A percentile compares a stretch with the other conserved stretches of the same genome.
phyloP scores from a whole-genome alignment of 2,797 vertebrate species.

The Peromyscus attwateri region DNA sequence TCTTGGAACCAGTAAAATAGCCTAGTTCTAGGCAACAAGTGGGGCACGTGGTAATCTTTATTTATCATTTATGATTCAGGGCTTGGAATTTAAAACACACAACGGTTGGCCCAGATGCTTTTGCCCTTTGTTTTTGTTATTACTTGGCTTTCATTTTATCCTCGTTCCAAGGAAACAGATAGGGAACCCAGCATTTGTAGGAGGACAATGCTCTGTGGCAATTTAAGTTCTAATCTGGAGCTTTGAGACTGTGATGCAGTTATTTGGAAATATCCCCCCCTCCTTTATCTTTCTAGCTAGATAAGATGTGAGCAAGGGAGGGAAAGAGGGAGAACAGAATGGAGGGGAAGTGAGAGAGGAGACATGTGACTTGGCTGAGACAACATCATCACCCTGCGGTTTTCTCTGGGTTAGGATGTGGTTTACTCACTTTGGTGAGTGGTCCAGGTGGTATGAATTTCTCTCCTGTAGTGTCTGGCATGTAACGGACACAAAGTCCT shows the following conservation, averaged over 20 bases:
- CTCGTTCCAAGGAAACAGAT: slow-evolving; percentile 29
- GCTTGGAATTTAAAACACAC: not conserved
- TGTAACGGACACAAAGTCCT: not conserved
- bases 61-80: not conserved
- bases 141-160: slow-evolving; percentile 25
- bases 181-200: not conserved
- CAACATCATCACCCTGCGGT: not conserved
- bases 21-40: not conserved
- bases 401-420: not conserved
- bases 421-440: not conserved
- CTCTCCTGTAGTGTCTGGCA: not conserved
- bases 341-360: not conserved
- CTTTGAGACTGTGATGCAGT: not conserved
- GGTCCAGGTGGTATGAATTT: not conserved
- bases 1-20: not conserved
- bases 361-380: not conserved
- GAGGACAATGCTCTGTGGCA: not conserved
- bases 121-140: not conserved
- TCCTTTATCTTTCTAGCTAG: slow-evolving; percentile 20
- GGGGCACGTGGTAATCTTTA: not conserved
- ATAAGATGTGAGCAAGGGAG: not conserved
- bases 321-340: not conserved
- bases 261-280: slow-evolving; percentile 20
- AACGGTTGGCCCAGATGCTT: not conserved
- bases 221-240: slow-evolving; percentile 35